Percentiles rank a stretch among this genome's conserved stretches.
These are phyloP conservation scores for Alces alces DNA, from an alignment of 2,113 vertebrate genomes.

Conservation along the genomic window DNA sequence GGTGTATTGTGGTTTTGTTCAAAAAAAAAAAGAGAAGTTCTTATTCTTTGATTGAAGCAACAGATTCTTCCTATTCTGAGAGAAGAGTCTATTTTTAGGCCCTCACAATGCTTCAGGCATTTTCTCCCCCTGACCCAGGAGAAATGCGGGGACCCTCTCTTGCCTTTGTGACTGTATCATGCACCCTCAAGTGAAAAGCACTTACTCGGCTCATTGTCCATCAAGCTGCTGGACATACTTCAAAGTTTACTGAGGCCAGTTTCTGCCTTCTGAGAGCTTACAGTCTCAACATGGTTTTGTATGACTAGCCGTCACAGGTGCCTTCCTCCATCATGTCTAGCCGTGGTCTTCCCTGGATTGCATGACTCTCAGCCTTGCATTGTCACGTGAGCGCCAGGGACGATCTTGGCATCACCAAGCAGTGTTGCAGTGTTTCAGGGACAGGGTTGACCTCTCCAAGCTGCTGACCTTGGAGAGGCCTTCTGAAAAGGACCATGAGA, in stretches of 20 bases:
- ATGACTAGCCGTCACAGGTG: fast-evolving
- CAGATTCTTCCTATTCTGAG: constrained; percentile 22
- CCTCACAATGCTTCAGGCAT: neutral
- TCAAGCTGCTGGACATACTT: neutral
- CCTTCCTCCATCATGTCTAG: neutral
- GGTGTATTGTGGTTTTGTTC: neutral
- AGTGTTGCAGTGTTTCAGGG: neutral
- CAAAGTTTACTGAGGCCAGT: neutral
- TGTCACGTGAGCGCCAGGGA: neutral
- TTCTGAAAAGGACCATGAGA: fast-evolving
- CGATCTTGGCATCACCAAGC: neutral
- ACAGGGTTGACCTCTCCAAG: neutral
- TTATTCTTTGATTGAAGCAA: constrained; percentile 44
- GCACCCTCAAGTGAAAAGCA: neutral
- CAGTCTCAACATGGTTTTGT: neutral
- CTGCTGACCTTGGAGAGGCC: neutral
- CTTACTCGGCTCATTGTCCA: neutral
- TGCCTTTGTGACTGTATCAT: neutral
- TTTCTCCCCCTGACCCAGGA: constrained; percentile 19
- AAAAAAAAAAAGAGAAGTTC: neutral
- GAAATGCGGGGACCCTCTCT: neutral
- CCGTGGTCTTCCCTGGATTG: neutral
- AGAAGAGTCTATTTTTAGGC: constrained; percentile 25
- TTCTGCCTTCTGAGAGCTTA: neutral
- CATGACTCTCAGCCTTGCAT: neutral